A percentile compares a stretch with the other conserved stretches of the same genome.
Evolutionary conservation across 2,888 invertebrate species (phyloP).

Genomic region (Cremastinae sp.): DNA sequence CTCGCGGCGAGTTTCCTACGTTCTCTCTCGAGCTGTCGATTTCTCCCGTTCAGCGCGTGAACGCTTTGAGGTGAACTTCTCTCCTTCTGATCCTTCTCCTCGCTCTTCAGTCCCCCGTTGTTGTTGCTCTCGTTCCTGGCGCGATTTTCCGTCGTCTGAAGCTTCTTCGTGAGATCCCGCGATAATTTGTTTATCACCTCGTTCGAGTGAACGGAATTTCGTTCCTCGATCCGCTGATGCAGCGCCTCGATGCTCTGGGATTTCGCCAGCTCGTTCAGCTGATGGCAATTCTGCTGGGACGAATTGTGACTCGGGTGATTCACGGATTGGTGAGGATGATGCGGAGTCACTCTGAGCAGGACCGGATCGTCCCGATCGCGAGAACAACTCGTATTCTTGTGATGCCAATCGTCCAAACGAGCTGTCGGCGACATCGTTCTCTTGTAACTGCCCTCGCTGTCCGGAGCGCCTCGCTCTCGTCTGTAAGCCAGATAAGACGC

Average conservation of each 20-base stretch:
- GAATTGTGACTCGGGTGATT: constrained; percentile 56
- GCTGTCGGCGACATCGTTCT: constrained; percentile 86
- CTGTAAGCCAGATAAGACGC: constrained; percentile 88
- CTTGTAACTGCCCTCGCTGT: constrained; percentile 89
- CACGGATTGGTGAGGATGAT: constrained; percentile 67
- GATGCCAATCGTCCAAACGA: constrained; percentile 75
- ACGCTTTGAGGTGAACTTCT: constrained; percentile 75
- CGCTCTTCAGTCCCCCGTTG: constrained; percentile 64
- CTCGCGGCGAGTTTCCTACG: constrained; percentile 74
- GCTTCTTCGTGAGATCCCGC: constrained; percentile 79
- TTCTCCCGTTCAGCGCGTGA: constrained; percentile 76
- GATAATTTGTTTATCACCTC: constrained; percentile 81
- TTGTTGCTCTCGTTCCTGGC: constrained; percentile 67
- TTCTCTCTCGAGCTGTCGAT: constrained; percentile 74
- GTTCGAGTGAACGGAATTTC: constrained; percentile 72
- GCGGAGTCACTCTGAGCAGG: constrained; percentile 75
- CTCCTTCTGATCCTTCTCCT: constrained; percentile 68
- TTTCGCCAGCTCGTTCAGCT: constrained; percentile 70
- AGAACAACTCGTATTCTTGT: constrained; percentile 60
- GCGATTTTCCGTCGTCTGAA: constrained; percentile 74
- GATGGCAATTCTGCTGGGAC: constrained; percentile 50
- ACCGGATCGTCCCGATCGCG: constrained; percentile 76
- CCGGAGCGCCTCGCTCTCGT: constrained; percentile 86
- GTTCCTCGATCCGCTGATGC: constrained; percentile 74
- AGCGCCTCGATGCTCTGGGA: constrained; percentile 76